Percentiles rank a stretch among this genome's conserved stretches.
Conservation (phyloP, 2,888 invertebrate species). For the Nomada fucata region DNA sequence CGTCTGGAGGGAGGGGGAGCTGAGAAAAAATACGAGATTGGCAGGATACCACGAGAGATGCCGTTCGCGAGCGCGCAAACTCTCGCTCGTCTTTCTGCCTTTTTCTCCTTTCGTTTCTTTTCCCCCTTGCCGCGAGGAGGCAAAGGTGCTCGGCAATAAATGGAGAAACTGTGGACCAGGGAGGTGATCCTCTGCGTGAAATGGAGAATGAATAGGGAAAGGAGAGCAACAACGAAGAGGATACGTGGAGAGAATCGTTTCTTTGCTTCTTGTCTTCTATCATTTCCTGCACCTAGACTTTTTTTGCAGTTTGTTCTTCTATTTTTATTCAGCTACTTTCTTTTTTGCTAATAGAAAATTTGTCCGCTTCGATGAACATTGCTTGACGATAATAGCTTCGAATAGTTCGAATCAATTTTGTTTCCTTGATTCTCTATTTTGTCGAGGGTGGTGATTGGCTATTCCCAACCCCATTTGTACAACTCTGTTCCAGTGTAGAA, state of each 20-base stretch:
- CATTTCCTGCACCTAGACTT: not conserved
- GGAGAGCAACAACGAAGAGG: conserved; percentile 24
- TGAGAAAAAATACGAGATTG: conserved; percentile 58
- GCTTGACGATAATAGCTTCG: no score
- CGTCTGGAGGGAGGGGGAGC: conserved; percentile 48
- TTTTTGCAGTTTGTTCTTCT: not conserved
- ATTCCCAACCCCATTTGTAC: no score
- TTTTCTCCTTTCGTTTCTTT: conserved; percentile 24
- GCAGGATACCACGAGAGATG: conserved; percentile 56
- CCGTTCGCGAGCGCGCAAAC: conserved; percentile 29
- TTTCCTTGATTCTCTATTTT: no score
- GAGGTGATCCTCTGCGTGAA: conserved; percentile 31
- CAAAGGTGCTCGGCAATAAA: conserved; percentile 39
- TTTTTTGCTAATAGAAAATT: not conserved
- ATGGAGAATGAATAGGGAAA: conserved; percentile 25
- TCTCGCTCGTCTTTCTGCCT: conserved; percentile 40
- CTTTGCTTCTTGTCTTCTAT: conserved; percentile 4
- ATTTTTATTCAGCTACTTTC: not conserved
- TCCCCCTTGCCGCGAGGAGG: not conserved
- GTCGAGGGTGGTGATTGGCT: not conserved
- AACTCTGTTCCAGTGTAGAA: no score
- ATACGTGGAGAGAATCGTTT: conserved; percentile 29
- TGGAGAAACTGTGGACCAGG: conserved; percentile 51
- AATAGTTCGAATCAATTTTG: no score
- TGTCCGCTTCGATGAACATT: no score